phyloP scores from a whole-genome alignment of 2,888 invertebrate species.

The Agonopterix alstromeriana region DNA sequence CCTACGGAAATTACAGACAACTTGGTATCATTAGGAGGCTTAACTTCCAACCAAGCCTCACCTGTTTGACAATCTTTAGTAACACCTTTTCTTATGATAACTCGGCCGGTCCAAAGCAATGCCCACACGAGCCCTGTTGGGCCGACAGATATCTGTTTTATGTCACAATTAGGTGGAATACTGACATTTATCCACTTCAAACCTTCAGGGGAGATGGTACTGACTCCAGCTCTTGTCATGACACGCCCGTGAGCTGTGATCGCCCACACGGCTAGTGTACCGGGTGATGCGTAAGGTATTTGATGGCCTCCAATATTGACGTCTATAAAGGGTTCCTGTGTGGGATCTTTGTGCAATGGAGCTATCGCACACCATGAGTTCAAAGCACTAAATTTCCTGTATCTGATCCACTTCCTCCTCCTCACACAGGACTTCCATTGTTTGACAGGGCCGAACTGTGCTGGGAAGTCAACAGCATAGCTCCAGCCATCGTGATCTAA shows the following conservation, averaged over 20 bases:
- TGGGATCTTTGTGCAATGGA: slow-evolving; percentile 91
- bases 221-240: slow-evolving; percentile 90
- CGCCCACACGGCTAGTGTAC: slow-evolving; percentile 92
- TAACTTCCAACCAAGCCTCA: slow-evolving; percentile 87
- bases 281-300: slow-evolving; percentile 85
- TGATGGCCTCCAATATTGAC: slow-evolving; percentile 91
- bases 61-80: slow-evolving; percentile 85
- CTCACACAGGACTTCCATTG: slow-evolving; percentile 95
- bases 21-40: slow-evolving; percentile 82
- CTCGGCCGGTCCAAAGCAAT: slow-evolving; percentile 88
- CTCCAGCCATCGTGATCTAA: slow-evolving; percentile 95
- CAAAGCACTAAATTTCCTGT: slow-evolving; percentile 90
- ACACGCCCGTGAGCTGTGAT: slow-evolving; percentile 94
- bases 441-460: slow-evolving; percentile 86
- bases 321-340: slow-evolving; percentile 95
- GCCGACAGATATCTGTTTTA: slow-evolving; percentile 90
- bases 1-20: slow-evolving; percentile 89
- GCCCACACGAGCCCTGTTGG: slow-evolving; percentile 93
- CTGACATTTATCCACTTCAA: slow-evolving; percentile 88
- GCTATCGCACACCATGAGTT: slow-evolving; percentile 96
- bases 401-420: slow-evolving; percentile 92
- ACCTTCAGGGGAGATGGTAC: slow-evolving; percentile 90
- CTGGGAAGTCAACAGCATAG: slow-evolving; percentile 94
- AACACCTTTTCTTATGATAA: slow-evolving; percentile 89
- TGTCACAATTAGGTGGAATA: slow-evolving; percentile 87